These are phyloP conservation scores for Polyploca ridens DNA, from an alignment of 2,888 invertebrate species.

Conservation along the genomic window DNA sequence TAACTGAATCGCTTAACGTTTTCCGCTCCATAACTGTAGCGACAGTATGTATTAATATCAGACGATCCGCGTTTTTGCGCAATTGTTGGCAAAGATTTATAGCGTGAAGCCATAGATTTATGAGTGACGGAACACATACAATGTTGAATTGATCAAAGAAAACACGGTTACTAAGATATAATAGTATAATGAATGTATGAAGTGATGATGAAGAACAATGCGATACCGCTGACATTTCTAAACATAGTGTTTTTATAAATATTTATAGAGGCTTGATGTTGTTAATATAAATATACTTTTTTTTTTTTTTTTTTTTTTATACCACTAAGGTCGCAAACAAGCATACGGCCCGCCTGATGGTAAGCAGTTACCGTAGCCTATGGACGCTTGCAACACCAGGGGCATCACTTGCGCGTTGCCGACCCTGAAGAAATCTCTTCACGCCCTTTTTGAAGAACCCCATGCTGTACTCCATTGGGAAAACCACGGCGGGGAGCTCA, in stretches of 20 bases:
- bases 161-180: not conserved
- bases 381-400: too few relatives aligned
- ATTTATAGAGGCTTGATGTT: not conserved
- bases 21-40: not conserved
- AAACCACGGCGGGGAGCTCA: too few relatives aligned
- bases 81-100: conserved; percentile 48
- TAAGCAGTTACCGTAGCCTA: too few relatives aligned
- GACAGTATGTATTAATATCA: conserved; percentile 37
- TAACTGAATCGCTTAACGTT: not conserved
- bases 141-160: conserved; percentile 10
- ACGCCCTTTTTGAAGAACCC: too few relatives aligned
- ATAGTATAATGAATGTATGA: not conserved
- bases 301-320: not conserved
- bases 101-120: conserved; percentile 47
- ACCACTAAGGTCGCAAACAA: too few relatives aligned
- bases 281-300: not conserved
- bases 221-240: not conserved
- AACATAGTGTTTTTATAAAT: not conserved
- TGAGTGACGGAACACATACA: conserved; percentile 39
- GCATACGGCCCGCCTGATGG: too few relatives aligned
- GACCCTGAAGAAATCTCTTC: too few relatives aligned
- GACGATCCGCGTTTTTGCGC: conserved; percentile 45
- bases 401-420: too few relatives aligned
- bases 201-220: conserved; percentile 1
- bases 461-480: too few relatives aligned